Evolutionary conservation across 2,888 invertebrate genomes (phyloP).

Genomic region (Leptura quadrifasciata): DNA sequence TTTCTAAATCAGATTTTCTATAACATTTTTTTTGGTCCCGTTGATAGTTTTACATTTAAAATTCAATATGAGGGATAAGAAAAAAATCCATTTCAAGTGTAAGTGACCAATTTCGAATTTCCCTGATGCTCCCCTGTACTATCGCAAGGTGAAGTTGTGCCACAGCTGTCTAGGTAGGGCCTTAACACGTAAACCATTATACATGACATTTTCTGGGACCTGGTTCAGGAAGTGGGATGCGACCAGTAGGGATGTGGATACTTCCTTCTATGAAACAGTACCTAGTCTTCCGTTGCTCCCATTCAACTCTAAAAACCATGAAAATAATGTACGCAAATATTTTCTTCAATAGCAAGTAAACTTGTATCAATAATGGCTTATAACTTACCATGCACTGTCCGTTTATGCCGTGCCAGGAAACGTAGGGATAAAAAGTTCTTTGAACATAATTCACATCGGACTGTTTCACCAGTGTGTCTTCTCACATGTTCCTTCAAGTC

Average conservation of each 20-base stretch:
- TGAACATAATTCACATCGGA: slow-evolving; percentile 76
- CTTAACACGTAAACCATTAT: slow-evolving; percentile 4
- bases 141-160: too few species aligned
- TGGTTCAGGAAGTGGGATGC: slow-evolving; percentile 69
- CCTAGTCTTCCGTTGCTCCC: too few species aligned
- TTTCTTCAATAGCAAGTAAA: slow-evolving; percentile 56
- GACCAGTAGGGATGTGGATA: slow-evolving; percentile 69
- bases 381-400: slow-evolving; percentile 72
- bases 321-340: too few species aligned
- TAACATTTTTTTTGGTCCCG: too few species aligned
- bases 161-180: too few species aligned
- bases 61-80: too few species aligned
- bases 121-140: too few species aligned
- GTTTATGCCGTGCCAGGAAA: slow-evolving; percentile 77
- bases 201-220: slow-evolving; percentile 65
- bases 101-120: too few species aligned
- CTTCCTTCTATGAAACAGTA: slow-evolving; percentile 61
- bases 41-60: too few species aligned
- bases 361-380: background rate
- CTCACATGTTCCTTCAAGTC: slow-evolving; percentile 78
- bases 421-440: slow-evolving; percentile 77
- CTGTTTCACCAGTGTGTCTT: slow-evolving; percentile 78
- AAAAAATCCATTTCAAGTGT: too few species aligned
- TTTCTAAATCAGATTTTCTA: too few species aligned
- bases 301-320: too few species aligned